Evolutionary conservation across 2,888 invertebrate genomes (phyloP).

Genomic region (Salticus scenicus): DNA sequence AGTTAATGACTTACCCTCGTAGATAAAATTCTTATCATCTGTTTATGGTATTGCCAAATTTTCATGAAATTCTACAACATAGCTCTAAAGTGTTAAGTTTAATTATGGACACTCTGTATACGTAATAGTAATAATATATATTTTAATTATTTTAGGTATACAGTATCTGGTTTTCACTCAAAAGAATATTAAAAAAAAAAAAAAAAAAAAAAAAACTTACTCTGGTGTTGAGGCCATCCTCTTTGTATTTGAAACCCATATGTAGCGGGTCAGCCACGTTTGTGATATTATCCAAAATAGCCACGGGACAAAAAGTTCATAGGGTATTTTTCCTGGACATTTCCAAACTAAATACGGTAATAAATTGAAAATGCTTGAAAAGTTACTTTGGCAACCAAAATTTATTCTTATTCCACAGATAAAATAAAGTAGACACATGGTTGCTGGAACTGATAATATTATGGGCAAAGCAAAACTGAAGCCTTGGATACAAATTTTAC

Average conservation of each 20-base stretch:
- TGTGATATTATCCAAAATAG: constrained; percentile 93
- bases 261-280: constrained; percentile 96
- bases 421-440: constrained; percentile 89
- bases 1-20: no score
- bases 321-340: constrained; percentile 84
- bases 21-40: no score
- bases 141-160: no score
- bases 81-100: no score
- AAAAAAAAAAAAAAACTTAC: constrained; percentile 74
- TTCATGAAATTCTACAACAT: no score
- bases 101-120: no score
- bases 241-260: constrained; percentile 98
- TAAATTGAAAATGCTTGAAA: constrained; percentile 79
- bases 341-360: constrained; percentile 93
- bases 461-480: constrained; percentile 98
- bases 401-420: constrained; percentile 90
- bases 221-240: constrained; percentile 97
- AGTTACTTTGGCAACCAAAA: constrained; percentile 83
- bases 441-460: constrained; percentile 91
- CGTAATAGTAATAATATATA: no score
- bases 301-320: constrained; percentile 81
- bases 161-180: no score
- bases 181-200: no score
- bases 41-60: no score
- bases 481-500: constrained; percentile 96